Base-by-base conservation (phyloP, 2,888 invertebrate species). In the Lasioglossum calceatum region DNA sequence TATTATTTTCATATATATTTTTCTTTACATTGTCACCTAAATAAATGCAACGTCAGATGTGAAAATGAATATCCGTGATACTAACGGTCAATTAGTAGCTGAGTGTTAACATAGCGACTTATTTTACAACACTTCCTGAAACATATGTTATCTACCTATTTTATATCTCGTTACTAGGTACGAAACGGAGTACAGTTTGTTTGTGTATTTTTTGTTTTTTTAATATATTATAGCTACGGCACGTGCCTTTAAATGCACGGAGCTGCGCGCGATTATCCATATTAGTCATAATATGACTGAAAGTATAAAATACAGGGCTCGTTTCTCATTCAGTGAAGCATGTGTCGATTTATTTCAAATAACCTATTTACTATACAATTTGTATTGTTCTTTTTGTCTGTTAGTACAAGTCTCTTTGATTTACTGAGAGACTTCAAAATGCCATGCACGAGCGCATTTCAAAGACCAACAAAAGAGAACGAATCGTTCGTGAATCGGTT, bases 361-460 rank as follows among this genome's bases (percentile, higher is more conserved):
- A 92, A 92, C 91, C 94, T 94, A 94, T 91, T 92, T 92, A 91
- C 92, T 94, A 94, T 94, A 94, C 94, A 94, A 93, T 93, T 92
- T 93, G 39, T 39, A 72, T 82, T 81, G 39, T 89, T 92, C 85
- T 89, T 92, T 86, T 89, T 86, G 87, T 90, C 87, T 64, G 88
- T 93, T 91, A 92, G 88, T 93, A 94, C 93, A 92, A 93, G 89
- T 90, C 87, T 85, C 88, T 86, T 91, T 90, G 88, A 86, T 78
- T 74, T 91, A 84, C 91, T 88, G 36, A 42, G 50, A 91, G 89
- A 86, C 84, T 85, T 89, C 82, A 84, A 70, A 64, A 87, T 87
- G 82, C 72, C 81, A 76, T 86, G 83, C 81, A 58, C 83, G 67
- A 72, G 39, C 74, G 78, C 71, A 42, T n/a, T 75, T 84, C 54